Evolutionary conservation across 2,888 invertebrate species (phyloP), one percentile per base, ranked within the genome.

Genomic region (Minunthozetes semirufus): DNA sequence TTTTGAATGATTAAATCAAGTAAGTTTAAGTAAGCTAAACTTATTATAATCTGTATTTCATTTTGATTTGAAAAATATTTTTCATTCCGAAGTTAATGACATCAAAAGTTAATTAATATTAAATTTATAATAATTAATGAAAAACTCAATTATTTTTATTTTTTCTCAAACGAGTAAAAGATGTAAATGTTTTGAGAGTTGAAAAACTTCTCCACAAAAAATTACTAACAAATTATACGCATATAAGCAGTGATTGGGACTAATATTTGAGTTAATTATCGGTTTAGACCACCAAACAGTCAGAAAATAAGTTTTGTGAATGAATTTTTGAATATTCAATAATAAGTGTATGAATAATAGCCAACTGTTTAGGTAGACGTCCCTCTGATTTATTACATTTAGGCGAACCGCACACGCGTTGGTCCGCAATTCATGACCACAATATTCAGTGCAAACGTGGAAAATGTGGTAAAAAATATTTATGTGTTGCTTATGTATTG

Each of bases 321-420:
- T 33, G 33, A 29, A 63, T 27, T 63, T 63, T 13, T 63, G 63
- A 63, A 63, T 63, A 63, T 17, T 27, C 27, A 33, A 63, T 59
- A 50, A 42, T 42, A 42, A 42, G 42, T 42, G 42, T n/a, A 50
- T 19, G 50, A 50, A 50, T 50, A 50, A 50, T 56, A 33, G n/a
- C 63, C 63, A 63, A 63, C 63, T 63, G 63, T 63, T 33, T 63
- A n/a, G 63, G 33, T 33, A 56, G 25, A 56, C 56, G 50, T 50
- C 33, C 63, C 63, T 63, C 33, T 33, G 33, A 29, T 33, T 63
- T 63, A 63, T 63, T 56, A 13, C 42, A 42, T 42, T 42, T 9
- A 13, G 42, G 33, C 29, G 29, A 29, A 63, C 38, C 29, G 63
- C 63, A 38, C 63, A 38, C 63, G 63, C 19, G 63, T 63, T 17